A percentile compares a stretch with the other conserved stretches of the same genome.
phyloP scores from a whole-genome alignment of 2,888 invertebrate species.

The Sphaerophoria taeniata region DNA sequence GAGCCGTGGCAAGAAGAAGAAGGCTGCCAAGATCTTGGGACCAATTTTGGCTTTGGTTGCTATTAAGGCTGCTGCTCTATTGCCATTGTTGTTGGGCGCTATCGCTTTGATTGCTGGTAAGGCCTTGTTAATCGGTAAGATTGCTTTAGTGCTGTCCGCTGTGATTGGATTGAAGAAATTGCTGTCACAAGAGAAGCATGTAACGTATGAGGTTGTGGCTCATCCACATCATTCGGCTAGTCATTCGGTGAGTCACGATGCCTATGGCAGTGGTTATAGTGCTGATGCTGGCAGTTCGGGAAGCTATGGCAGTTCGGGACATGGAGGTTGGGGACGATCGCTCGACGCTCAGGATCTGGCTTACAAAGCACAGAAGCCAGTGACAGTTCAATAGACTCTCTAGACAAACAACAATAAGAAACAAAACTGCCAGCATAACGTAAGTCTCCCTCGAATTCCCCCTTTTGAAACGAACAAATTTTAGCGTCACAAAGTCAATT shows the following conservation, averaged over 20 bases:
- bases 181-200: constrained; percentile 91
- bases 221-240: constrained; percentile 91
- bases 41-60: constrained; percentile 90
- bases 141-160: constrained; percentile 91
- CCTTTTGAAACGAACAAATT: not conserved
- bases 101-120: constrained; percentile 94
- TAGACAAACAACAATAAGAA: not conserved
- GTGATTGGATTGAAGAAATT: constrained; percentile 93
- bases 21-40: constrained; percentile 90
- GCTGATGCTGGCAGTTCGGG: constrained; percentile 85
- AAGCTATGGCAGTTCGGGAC: constrained; percentile 87
- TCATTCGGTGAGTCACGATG: constrained; percentile 88
- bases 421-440: not conserved
- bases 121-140: constrained; percentile 92
- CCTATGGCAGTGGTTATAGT: constrained; percentile 85
- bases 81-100: constrained; percentile 91
- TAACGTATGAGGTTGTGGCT: constrained; percentile 93
- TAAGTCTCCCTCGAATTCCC: not conserved
- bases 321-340: constrained; percentile 90
- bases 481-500: constrained; percentile 48
- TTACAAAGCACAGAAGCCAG: constrained; percentile 90
- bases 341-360: constrained; percentile 90
- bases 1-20: constrained; percentile 92
- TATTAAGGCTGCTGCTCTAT: constrained; percentile 90
- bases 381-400: constrained; percentile 68